These are phyloP conservation scores for Syrphus vitripennis DNA, from an alignment of 2,888 invertebrate species.

Conservation along the genomic window DNA sequence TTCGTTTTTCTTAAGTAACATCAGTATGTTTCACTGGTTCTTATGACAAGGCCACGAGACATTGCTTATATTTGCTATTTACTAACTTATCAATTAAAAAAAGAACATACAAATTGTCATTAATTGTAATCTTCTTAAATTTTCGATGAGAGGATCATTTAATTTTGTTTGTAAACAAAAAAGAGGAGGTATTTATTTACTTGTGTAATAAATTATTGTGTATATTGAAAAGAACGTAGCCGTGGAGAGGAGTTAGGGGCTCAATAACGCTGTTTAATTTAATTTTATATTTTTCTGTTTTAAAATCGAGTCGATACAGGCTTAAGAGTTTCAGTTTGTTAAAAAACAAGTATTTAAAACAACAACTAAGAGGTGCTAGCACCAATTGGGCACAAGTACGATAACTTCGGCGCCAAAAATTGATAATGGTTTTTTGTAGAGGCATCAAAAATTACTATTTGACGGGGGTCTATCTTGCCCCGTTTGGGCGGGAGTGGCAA, in stretches of 20 bases:
- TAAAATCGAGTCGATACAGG: no score
- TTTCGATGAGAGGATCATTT: neutral
- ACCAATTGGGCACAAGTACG: no score
- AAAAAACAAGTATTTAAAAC: no score
- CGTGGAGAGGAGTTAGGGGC: neutral
- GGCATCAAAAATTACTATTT: no score
- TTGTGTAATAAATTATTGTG: neutral
- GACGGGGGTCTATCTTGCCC: no score
- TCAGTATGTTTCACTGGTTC: neutral
- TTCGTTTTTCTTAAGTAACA: neutral
- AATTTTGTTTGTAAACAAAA: constrained; percentile 17
- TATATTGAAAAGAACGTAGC: neutral
- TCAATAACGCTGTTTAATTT: no score
- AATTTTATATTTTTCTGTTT: no score
- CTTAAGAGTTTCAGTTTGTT: no score
- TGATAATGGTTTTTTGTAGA: no score
- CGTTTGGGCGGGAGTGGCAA: no score
- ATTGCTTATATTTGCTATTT: neutral
- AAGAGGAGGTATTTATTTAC: neutral
- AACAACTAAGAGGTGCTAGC: no score
- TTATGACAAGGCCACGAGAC: constrained; percentile 1
- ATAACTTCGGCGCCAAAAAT: no score
- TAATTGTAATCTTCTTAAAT: neutral
- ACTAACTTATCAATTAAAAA: neutral
- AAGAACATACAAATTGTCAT: neutral